Evolutionary conservation across 1,140 invertebrate species (phyloP).

Genomic region (Grapholita molesta): DNA sequence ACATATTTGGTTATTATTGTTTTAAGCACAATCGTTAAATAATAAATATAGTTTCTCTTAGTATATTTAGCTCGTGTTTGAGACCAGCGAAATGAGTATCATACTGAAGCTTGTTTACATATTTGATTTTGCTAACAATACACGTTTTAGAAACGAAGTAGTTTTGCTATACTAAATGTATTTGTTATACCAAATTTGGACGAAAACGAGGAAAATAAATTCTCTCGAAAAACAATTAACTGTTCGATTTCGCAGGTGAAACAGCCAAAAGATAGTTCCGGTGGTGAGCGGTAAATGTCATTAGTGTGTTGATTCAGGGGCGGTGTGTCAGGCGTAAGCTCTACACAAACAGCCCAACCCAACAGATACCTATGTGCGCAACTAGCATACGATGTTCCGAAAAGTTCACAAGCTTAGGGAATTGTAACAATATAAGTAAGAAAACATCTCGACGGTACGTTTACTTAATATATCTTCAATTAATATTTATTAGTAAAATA

Average conservation of each 20-base stretch:
- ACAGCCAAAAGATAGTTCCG: conserved; percentile 22
- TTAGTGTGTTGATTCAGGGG: conserved; percentile 37
- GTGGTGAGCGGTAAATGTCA: conserved; percentile 30
- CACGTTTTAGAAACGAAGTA: too few relatives aligned
- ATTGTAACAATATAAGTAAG: not conserved
- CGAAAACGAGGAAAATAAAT: not conserved
- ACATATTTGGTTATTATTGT: too few relatives aligned
- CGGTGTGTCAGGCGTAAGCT: conserved; percentile 27
- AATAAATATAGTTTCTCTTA: too few relatives aligned
- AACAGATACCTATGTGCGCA: conserved; percentile 11
- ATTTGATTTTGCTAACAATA: not conserved
- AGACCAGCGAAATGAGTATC: too few relatives aligned
- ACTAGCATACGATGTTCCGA: not conserved
- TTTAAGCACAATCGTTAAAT: too few relatives aligned
- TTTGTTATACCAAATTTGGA: too few relatives aligned
- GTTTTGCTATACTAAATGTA: too few relatives aligned
- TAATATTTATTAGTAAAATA: too few relatives aligned
- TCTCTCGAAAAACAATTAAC: conserved; percentile 3
- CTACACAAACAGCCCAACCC: conserved; percentile 30
- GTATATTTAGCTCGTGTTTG: too few relatives aligned
- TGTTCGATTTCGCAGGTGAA: conserved; percentile 13
- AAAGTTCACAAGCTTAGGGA: not conserved
- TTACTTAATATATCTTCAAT: not conserved
- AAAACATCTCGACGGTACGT: not conserved
- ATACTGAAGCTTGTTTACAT: too few relatives aligned